Conservation (phyloP, 2,888 invertebrate genomes). For the Phasia obesa region DNA sequence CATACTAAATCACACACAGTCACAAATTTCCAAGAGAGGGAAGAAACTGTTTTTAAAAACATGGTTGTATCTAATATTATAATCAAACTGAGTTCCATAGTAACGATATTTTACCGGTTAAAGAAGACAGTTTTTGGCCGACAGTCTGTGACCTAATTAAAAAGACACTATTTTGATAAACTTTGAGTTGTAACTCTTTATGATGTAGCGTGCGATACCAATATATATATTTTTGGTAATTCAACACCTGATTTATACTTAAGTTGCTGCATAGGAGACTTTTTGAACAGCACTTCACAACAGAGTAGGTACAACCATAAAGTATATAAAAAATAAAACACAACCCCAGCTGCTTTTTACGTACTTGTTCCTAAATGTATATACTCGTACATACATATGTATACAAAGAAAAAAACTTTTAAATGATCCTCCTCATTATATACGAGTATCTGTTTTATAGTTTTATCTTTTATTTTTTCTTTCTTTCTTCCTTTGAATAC, state of each 20-base stretch:
- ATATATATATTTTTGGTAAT: slow-evolving; percentile 54
- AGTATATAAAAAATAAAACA: background rate
- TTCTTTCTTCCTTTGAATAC: slow-evolving; percentile 16
- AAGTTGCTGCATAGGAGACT: slow-evolving; percentile 49
- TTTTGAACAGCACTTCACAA: slow-evolving; percentile 14
- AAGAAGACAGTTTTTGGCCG: too few species aligned
- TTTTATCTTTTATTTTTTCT: background rate
- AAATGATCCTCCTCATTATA: slow-evolving; percentile 35
- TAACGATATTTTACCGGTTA: too few species aligned
- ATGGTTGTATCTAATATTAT: too few species aligned
- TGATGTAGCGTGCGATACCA: too few species aligned
- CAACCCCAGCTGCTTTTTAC: slow-evolving; percentile 41
- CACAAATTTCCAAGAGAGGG: too few species aligned
- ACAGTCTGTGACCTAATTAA: too few species aligned
- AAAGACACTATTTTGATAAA: too few species aligned
- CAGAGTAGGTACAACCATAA: background rate
- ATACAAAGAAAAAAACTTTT: slow-evolving; percentile 1
- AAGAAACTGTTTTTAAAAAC: too few species aligned
- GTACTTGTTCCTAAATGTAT: slow-evolving; percentile 21
- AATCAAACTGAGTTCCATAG: too few species aligned
- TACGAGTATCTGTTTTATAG: background rate
- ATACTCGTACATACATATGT: background rate
- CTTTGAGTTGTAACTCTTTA: too few species aligned
- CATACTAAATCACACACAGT: too few species aligned
- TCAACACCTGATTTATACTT: slow-evolving; percentile 61